Percentiles rank a stretch among this genome's conserved stretches.
phyloP scores from a whole-genome alignment of 2,888 invertebrate genomes.

The Alviniconcha strummeri region DNA sequence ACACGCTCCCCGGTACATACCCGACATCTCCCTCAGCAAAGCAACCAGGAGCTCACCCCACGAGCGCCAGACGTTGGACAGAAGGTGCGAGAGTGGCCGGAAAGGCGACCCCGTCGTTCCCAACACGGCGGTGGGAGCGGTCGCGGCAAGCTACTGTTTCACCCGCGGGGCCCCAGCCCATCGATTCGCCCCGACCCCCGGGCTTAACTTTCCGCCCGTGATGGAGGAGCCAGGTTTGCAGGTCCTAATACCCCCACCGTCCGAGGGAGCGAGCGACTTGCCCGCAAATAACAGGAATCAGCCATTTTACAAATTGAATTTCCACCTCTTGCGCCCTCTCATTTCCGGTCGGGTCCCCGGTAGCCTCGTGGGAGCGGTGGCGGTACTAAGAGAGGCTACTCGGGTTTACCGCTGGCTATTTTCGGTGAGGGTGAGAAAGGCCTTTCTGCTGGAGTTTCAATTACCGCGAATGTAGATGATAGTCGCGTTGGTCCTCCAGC shows the following conservation, averaged over 20 bases:
- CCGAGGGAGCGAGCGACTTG: neutral
- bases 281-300: conserved; percentile 26
- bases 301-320: conserved; percentile 35
- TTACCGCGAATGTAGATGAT: too few species aligned
- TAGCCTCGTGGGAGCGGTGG: neutral
- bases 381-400: neutral
- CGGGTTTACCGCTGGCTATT: too few species aligned
- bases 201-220: conserved; percentile 27
- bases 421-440: neutral
- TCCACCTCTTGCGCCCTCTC: conserved; percentile 22
- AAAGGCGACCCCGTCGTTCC: too few species aligned
- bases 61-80: too few species aligned
- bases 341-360: conserved; percentile 14
- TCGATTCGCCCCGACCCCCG: conserved; percentile 13
- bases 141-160: neutral
- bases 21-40: too few species aligned
- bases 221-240: conserved; percentile 8
- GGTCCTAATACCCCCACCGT: conserved; percentile 11
- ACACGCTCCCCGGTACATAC: too few species aligned
- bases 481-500: too few species aligned
- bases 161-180: neutral
- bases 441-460: too few species aligned
- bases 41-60: too few species aligned
- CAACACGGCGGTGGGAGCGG: too few species aligned
- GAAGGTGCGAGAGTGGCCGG: too few species aligned